Evolutionary conservation across 2,888 invertebrate species (phyloP).

Genomic region (Acanthacorydalis orientalis): DNA sequence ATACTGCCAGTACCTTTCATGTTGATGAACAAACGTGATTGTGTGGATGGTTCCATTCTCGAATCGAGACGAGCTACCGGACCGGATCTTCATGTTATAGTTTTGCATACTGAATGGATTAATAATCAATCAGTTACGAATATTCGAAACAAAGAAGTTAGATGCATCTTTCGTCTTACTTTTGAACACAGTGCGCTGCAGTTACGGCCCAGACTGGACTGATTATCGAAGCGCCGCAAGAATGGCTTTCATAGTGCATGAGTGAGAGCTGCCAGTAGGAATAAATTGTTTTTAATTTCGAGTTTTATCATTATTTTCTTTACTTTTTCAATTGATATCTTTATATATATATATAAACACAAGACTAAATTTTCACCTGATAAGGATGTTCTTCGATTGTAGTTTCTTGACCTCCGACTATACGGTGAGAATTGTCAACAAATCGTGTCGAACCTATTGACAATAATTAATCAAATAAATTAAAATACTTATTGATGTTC

Average conservation of each 20-base stretch:
- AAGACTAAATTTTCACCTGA: constrained; percentile 10
- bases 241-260: constrained; percentile 9
- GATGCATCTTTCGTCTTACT: constrained; percentile 3
- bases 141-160: no score
- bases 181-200: constrained; percentile 13
- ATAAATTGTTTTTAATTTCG: not conserved
- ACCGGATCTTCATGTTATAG: constrained; percentile 7
- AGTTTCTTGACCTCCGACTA: constrained; percentile 18
- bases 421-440: no score
- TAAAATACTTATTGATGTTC: no score
- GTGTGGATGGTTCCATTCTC: no score
- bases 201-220: constrained; percentile 12
- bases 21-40: no score
- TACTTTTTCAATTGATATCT: no score
- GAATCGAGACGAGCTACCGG: not conserved
- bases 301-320: not conserved
- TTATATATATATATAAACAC: not conserved
- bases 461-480: no score
- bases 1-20: no score
- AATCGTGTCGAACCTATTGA: no score
- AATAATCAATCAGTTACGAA: no score
- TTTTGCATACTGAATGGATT: not conserved
- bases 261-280: constrained; percentile 8
- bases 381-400: constrained; percentile 18
- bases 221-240: constrained; percentile 14